Conservation (phyloP, 1,140 invertebrate genomes). For the Apis florea region DNA sequence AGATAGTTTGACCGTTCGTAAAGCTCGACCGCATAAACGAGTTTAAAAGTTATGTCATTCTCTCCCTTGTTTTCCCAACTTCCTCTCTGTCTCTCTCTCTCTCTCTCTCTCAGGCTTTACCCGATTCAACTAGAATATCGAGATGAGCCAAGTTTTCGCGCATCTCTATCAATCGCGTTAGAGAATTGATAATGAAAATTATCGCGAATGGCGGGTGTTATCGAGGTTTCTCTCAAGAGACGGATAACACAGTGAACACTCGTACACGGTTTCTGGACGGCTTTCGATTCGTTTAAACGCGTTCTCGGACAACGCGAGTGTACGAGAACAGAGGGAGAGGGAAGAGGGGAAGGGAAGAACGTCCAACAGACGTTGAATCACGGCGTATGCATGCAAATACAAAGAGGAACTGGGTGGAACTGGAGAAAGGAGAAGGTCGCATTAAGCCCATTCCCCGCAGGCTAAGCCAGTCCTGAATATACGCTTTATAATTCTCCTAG, state of each 20-base stretch:
- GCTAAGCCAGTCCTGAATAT: constrained; percentile 51
- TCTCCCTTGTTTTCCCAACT: constrained; percentile 6
- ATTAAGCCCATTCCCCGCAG: constrained; percentile 48
- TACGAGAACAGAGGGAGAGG: no score
- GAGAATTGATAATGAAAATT: not conserved
- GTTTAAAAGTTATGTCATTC: not conserved
- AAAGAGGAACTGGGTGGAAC: not conserved
- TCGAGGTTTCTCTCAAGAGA: no score
- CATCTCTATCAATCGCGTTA: not conserved
- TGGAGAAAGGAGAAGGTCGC: constrained; percentile 8
- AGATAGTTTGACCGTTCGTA: not conserved
- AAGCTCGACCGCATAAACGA: not conserved
- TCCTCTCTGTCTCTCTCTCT: not conserved
- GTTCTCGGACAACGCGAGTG: no score
- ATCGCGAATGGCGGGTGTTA: no score
- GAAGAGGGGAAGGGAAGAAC: not conserved
- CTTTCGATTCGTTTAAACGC: no score
- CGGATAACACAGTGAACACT: no score
- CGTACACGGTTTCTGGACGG: no score
- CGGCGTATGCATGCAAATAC: constrained; percentile 44
- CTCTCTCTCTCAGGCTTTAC: not conserved
- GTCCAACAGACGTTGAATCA: not conserved
- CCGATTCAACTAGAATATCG: not conserved
- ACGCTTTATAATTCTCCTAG: constrained; percentile 42
- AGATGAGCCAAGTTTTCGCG: no score